Evolutionary conservation across 2,113 vertebrate genomes (phyloP), one percentile per base, ranked within the genome.

Genomic region (Heloderma charlesbogerti): DNA sequence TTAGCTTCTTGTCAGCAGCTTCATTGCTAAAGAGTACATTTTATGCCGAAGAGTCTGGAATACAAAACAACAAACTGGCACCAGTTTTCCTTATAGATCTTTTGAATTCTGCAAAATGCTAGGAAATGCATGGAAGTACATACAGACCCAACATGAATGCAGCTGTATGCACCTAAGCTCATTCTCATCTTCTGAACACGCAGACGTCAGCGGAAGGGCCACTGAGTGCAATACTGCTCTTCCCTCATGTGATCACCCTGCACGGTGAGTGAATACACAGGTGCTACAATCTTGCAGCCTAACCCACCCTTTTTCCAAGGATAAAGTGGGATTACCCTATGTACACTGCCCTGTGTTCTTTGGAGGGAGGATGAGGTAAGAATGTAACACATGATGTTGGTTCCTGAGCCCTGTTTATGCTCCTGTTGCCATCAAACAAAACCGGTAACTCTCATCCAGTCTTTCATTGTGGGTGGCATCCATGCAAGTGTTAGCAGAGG

Each of bases 1-100:
- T 40, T 20, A 15, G 57, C 1, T 92, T 91, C 10, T n/a, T 91
- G 20, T 34, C 83, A 75, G 31, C 18, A 90, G 16, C 3, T 4
- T 82, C 93, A 91, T 6, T 45, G 4, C 71, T 86, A 93, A 92
- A 93, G 90, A 93, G 94, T 89, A 54, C 25, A 91, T 92, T 95
- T 94, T 93, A 92, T 92, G 93, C 13, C 91, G 93, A 37, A 92
- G 88, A 67, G 0, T 71, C 94, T 95, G 95, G 95, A 93, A 90
- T 91, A 83, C 94, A 92, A 51, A 74, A 54, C 9, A 34, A 54
- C 51, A 54, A 54, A 54, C 10, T 54, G 51, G 6, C 51, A 54
- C 51, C 51, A 83, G 34, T 22, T 85, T 48, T 57, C 31, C 25
- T 74, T 57, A 25, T 16, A 13, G n/a, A 29, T 75, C n/a, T 77